Evolutionary conservation across 1,140 invertebrate genomes (phyloP).

Genomic region (Homarus americanus): DNA sequence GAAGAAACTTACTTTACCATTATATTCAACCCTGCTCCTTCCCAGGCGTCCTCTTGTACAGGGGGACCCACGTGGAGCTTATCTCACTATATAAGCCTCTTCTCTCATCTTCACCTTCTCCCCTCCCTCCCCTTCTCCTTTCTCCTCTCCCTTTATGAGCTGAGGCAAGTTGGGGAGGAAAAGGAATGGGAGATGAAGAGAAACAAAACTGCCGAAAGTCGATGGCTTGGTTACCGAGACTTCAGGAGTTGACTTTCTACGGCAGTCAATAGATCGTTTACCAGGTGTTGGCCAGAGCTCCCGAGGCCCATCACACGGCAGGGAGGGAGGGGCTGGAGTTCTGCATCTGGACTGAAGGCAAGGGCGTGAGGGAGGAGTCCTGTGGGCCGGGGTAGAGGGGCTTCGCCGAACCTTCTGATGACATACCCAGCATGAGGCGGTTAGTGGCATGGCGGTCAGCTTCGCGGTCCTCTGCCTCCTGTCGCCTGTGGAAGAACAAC

Average conservation of each 20-base stretch:
- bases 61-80: background rate
- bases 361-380: constrained; percentile 57
- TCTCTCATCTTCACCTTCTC: background rate
- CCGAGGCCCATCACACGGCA: constrained; percentile 36
- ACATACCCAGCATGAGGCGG: constrained; percentile 61
- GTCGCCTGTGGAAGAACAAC: constrained; percentile 38
- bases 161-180: background rate
- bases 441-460: constrained; percentile 54
- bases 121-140: background rate
- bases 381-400: constrained; percentile 49
- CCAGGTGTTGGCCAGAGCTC: background rate
- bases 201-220: too few relatives aligned
- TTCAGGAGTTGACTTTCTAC: too few relatives aligned
- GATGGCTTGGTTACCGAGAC: too few relatives aligned
- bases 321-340: constrained; percentile 56
- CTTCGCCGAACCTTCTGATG: constrained; percentile 45
- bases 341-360: constrained; percentile 63
- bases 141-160: background rate
- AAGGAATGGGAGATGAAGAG: background rate
- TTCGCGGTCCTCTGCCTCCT: constrained; percentile 64
- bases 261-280: background rate
- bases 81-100: background rate
- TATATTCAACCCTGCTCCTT: background rate
- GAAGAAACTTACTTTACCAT: background rate
- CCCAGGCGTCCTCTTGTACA: background rate